phyloP scores from a whole-genome alignment of 2,888 invertebrate genomes.

The Mesorhabditis sp. region DNA sequence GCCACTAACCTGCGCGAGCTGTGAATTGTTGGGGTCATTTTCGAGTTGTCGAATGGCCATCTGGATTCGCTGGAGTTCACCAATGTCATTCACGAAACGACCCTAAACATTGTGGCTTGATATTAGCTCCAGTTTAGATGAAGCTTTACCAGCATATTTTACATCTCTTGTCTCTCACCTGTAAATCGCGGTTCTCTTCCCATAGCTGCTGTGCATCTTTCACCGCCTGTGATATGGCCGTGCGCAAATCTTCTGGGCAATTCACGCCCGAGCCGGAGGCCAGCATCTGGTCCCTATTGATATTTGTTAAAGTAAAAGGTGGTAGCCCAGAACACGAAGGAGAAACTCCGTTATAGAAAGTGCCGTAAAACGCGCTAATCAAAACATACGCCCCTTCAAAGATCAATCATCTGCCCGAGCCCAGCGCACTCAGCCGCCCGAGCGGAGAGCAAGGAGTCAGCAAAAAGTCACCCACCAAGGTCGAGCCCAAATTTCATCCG shows the following conservation, averaged over 20 bases:
- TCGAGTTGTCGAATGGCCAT: constrained; percentile 46
- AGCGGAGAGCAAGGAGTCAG: too few species aligned
- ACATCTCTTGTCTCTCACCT: constrained; percentile 15
- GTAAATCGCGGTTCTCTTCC: constrained; percentile 55
- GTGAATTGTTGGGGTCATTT: constrained; percentile 41
- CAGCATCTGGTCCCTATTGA: background rate
- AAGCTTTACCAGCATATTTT: background rate
- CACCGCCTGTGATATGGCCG: constrained; percentile 28
- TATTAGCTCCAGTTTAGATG: background rate
- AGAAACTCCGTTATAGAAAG: too few species aligned
- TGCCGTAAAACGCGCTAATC: too few species aligned
- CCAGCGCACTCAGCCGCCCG: too few species aligned
- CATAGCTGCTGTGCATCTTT: constrained; percentile 51
- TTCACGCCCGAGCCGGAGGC: background rate
- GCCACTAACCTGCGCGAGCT: constrained; percentile 14
- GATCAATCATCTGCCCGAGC: too few species aligned
- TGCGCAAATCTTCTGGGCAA: constrained; percentile 28
- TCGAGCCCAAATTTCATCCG: too few species aligned
- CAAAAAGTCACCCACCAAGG: too few species aligned
- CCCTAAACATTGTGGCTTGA: constrained; percentile 23
- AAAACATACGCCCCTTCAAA: too few species aligned
- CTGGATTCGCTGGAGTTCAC: constrained; percentile 54
- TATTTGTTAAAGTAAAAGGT: too few species aligned
- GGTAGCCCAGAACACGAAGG: too few species aligned
- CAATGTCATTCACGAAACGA: constrained; percentile 53